phyloP scores from a whole-genome alignment of 2,797 vertebrate species.

The Peromyscus aztecus region DNA sequence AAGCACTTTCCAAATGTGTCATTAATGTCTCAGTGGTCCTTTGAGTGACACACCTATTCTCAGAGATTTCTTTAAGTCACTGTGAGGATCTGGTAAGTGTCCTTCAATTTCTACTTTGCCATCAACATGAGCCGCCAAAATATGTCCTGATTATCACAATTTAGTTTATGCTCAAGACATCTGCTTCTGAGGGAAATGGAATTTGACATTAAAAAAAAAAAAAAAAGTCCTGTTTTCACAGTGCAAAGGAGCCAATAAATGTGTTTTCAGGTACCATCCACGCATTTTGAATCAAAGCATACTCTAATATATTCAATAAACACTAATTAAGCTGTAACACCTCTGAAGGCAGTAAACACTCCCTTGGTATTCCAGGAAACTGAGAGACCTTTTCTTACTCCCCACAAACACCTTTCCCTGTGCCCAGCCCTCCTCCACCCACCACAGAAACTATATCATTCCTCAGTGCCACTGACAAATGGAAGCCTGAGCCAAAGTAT shows the following conservation, averaged over 20 bases:
- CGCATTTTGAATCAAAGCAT: slow-evolving; percentile 54
- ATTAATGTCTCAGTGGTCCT: background rate
- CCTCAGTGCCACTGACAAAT: background rate
- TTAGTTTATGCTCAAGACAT: background rate
- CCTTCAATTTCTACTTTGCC: background rate
- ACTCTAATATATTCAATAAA: slow-evolving; percentile 50
- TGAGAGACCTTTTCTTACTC: background rate
- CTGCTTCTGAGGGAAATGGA: slow-evolving; percentile 33
- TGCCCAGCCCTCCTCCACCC: too few species aligned
- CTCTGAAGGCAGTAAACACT: slow-evolving; percentile 37
- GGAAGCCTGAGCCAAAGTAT: background rate
- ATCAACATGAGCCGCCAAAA: background rate
- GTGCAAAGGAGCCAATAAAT: background rate
- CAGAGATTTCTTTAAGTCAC: background rate
- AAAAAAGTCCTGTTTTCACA: background rate
- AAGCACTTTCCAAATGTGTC: background rate
- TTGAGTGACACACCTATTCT: background rate
- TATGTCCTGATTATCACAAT: background rate
- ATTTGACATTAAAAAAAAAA: background rate
- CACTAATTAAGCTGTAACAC: slow-evolving; percentile 58
- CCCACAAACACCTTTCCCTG: background rate
- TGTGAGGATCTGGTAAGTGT: background rate
- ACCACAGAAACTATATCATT: background rate
- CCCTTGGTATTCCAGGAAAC: slow-evolving; percentile 3
- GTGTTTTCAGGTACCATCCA: background rate